A percentile compares a stretch with the other conserved stretches of the same genome.
These are phyloP conservation scores for Piaya cayana DNA, from an alignment of 2,113 vertebrate species.

Conservation along the genomic window DNA sequence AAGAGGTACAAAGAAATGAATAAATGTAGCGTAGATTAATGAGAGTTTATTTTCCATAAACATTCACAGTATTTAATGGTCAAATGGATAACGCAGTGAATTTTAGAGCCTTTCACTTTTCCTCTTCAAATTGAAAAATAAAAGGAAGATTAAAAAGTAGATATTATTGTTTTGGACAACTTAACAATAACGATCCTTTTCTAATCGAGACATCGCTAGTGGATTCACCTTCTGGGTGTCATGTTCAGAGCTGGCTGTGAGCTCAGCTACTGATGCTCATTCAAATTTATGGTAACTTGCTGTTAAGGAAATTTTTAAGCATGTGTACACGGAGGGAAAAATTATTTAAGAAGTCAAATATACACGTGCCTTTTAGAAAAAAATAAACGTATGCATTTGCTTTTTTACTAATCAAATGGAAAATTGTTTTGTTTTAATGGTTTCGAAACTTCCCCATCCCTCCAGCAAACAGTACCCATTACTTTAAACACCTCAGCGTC, in stretches of 20 bases:
- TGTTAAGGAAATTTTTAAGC: slow-evolving; percentile 26
- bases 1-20: not conserved
- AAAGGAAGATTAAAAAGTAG: not conserved
- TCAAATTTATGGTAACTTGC: slow-evolving; percentile 8
- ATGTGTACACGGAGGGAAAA: slow-evolving; percentile 9
- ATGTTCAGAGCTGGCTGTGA: slow-evolving; percentile 23
- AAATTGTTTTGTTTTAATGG: slow-evolving; percentile 75
- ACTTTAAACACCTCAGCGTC: slow-evolving; percentile 80
- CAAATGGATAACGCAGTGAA: not conserved
- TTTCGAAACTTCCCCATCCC: slow-evolving; percentile 77
- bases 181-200: not conserved
- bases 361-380: not conserved
- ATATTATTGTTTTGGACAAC: not conserved
- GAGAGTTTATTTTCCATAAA: not conserved
- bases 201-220: not conserved
- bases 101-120: not conserved
- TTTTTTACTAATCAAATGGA: slow-evolving; percentile 76
- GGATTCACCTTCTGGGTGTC: slow-evolving; percentile 32
- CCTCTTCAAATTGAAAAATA: not conserved
- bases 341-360: slow-evolving; percentile 43
- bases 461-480: slow-evolving; percentile 75
- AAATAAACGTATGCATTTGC: slow-evolving; percentile 39
- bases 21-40: not conserved
- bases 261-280: not conserved
- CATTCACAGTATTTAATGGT: not conserved